These are phyloP conservation scores for Ligdia adustata DNA, from an alignment of 2,888 invertebrate species.

Conservation along the genomic window DNA sequence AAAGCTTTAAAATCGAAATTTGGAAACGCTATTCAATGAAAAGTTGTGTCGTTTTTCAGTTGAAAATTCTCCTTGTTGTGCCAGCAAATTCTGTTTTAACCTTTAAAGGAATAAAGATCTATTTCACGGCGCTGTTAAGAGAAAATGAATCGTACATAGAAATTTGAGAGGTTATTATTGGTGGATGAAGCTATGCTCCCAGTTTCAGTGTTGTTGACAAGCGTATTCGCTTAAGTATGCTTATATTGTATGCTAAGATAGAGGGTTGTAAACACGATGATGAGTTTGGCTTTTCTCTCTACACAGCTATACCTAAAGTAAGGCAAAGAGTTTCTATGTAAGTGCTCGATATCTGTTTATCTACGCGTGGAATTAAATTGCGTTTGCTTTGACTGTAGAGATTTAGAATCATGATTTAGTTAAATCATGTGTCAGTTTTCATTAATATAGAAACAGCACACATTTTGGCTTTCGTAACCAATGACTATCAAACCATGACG, in stretches of 20 bases:
- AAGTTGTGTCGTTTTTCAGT: constrained; percentile 37
- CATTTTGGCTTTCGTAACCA: no score
- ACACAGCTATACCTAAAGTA: not conserved
- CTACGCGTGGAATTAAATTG: not conserved
- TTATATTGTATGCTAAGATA: constrained; percentile 43
- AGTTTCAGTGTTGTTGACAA: constrained; percentile 65
- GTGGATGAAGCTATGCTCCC: constrained; percentile 37
- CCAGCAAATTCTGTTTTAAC: constrained; percentile 77
- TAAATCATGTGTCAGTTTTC: no score
- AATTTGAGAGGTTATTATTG: constrained; percentile 63
- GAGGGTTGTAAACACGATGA: constrained; percentile 59
- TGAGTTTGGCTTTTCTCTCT: constrained; percentile 45
- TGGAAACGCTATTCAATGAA: not conserved
- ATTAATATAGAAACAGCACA: no score
- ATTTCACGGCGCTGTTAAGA: constrained; percentile 71
- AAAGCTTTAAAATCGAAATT: constrained; percentile 20
- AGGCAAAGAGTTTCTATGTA: constrained; percentile 8
- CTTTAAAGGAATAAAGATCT: constrained; percentile 82
- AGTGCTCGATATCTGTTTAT: constrained; percentile 7
- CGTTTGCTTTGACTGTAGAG: constrained; percentile 1
- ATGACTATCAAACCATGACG: no score
- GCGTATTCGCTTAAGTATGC: constrained; percentile 33
- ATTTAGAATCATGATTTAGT: not conserved
- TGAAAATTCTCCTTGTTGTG: constrained; percentile 63
- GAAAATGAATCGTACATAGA: constrained; percentile 72